phyloP scores from a whole-genome alignment of 2,888 invertebrate genomes.

The Polydrusus pterygomalis region DNA sequence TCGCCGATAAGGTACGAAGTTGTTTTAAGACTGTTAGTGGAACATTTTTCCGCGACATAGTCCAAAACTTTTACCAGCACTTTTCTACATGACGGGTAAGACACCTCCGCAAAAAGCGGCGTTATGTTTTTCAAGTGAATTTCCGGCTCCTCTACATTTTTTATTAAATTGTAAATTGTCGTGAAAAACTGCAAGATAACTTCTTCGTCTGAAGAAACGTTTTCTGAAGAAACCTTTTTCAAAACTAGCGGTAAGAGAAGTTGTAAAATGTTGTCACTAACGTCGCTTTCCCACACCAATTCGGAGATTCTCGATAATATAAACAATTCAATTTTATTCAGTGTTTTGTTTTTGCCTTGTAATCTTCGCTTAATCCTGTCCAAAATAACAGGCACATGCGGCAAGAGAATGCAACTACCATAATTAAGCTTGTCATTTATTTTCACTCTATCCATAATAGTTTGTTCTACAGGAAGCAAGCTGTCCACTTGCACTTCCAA shows the following conservation, averaged over 20 bases:
- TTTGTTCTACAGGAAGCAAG: constrained; percentile 68
- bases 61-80: constrained; percentile 79
- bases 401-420: constrained; percentile 83
- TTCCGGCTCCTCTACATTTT: constrained; percentile 79
- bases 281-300: constrained; percentile 79
- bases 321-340: constrained; percentile 82
- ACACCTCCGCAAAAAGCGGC: constrained; percentile 82
- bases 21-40: constrained; percentile 68
- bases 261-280: constrained; percentile 81
- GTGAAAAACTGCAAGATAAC: constrained; percentile 81
- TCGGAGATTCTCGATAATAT: constrained; percentile 86
- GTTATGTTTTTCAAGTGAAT: constrained; percentile 81
- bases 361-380: constrained; percentile 81
- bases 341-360: constrained; percentile 75
- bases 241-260: constrained; percentile 83
- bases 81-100: constrained; percentile 80
- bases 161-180: constrained; percentile 84
- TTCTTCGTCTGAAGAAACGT: constrained; percentile 80
- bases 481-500: constrained; percentile 68
- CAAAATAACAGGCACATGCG: constrained; percentile 83
- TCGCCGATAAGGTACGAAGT: constrained; percentile 77
- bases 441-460: constrained; percentile 64
- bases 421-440: constrained; percentile 76
- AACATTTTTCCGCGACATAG: constrained; percentile 75
- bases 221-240: constrained; percentile 78